A percentile compares a stretch with the other conserved stretches of the same genome.
These are phyloP conservation scores for Myotis daubentonii DNA, from an alignment of 2,797 vertebrate species.

Conservation along the genomic window DNA sequence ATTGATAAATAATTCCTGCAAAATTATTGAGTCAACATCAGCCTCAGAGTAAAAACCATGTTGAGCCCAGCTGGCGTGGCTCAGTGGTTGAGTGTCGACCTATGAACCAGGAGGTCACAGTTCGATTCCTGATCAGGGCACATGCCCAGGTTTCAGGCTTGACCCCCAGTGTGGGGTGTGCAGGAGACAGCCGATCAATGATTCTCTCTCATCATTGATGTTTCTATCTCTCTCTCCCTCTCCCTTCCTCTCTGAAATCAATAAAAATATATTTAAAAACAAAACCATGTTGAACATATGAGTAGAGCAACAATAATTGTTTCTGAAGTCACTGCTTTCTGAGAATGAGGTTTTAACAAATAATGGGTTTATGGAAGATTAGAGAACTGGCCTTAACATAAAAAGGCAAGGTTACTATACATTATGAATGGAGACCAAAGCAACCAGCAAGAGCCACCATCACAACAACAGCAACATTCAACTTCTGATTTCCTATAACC, in stretches of 20 bases:
- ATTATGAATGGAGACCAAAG: not conserved
- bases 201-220: no score
- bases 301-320: not conserved
- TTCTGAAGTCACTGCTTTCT: slow-evolving; percentile 34
- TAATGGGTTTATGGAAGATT: not conserved
- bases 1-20: slow-evolving; percentile 29
- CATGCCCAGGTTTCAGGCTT: no score
- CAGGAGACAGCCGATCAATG: no score
- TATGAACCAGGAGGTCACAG: no score
- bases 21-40: slow-evolving; percentile 23
- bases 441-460: not conserved
- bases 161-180: no score
- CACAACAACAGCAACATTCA: no score
- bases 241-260: no score
- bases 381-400: not conserved
- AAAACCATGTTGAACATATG: not conserved
- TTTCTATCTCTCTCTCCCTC: no score
- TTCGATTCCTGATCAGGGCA: no score
- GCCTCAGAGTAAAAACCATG: not conserved
- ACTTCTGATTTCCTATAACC: slow-evolving; percentile 39
- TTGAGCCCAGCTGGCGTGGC: not conserved
- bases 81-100: no score
- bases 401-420: not conserved
- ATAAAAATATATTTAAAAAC: no score
- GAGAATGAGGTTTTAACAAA: slow-evolving; percentile 20